Evolutionary conservation across 2,113 vertebrate genomes (phyloP).

Genomic region (Oxyruncus cristatus): DNA sequence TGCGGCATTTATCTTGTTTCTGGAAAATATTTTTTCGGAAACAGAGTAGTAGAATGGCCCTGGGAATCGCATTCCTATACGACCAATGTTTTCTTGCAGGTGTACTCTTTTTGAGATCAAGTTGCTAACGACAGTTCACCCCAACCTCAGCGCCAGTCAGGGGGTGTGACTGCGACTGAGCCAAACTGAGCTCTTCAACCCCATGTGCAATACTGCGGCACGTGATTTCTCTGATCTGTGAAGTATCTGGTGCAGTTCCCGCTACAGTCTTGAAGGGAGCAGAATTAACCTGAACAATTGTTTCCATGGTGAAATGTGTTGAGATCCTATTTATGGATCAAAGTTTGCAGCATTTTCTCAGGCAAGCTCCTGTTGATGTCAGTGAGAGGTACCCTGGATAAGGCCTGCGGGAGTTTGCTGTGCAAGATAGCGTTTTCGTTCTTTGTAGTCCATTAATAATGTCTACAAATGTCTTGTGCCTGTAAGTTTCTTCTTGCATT

Average conservation of each 20-base stretch:
- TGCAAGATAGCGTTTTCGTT: background rate
- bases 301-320: constrained; percentile 56
- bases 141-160: background rate
- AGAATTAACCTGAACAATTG: constrained; percentile 19
- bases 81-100: background rate
- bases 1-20: background rate
- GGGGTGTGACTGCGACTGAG: background rate
- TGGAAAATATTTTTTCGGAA: background rate
- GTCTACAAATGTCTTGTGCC: background rate
- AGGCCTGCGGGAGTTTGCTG: background rate
- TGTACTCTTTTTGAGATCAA: background rate
- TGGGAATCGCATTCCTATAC: background rate
- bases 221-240: background rate
- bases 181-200: background rate
- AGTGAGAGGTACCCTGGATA: background rate
- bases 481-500: background rate
- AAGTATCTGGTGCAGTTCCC: background rate
- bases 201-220: background rate
- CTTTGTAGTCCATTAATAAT: background rate
- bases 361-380: background rate
- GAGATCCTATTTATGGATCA: background rate
- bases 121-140: background rate
- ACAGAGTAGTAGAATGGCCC: background rate
- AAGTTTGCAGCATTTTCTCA: background rate
- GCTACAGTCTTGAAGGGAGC: background rate